Evolutionary conservation across 2,113 vertebrate genomes (phyloP).

Genomic region (Elachura formosa): DNA sequence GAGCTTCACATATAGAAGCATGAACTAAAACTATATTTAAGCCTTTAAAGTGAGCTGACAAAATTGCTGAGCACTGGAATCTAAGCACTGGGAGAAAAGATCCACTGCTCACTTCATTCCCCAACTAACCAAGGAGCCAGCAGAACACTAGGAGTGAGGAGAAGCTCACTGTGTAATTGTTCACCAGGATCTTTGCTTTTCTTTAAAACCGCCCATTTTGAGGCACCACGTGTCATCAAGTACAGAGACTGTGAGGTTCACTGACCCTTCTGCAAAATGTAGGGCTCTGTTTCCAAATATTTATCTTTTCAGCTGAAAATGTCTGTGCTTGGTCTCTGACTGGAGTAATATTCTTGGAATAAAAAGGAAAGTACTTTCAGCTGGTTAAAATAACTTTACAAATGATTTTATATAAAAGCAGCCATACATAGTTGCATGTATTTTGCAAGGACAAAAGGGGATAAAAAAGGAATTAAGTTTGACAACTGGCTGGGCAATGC

Average conservation of each 20-base stretch:
- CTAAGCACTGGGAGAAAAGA: neutral
- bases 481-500: neutral
- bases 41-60: neutral
- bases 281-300: neutral
- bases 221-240: neutral
- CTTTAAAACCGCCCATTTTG: neutral
- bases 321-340: neutral
- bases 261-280: neutral
- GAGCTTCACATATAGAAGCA: neutral
- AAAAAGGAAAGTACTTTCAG: constrained; percentile 12
- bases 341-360: neutral
- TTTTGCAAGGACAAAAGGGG: neutral
- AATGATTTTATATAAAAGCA: neutral
- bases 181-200: neutral
- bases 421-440: neutral
- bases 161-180: too few relatives aligned
- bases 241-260: neutral
- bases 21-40: neutral
- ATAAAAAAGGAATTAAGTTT: neutral
- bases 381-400: constrained; percentile 2
- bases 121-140: neutral
- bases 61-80: neutral
- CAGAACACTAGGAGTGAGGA: accelerated
- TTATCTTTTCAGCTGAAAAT: neutral
- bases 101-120: neutral